A percentile compares a stretch with the other conserved stretches of the same genome.
Conservation (phyloP, 1,140 invertebrate genomes). For the Drosophila rufa region DNA sequence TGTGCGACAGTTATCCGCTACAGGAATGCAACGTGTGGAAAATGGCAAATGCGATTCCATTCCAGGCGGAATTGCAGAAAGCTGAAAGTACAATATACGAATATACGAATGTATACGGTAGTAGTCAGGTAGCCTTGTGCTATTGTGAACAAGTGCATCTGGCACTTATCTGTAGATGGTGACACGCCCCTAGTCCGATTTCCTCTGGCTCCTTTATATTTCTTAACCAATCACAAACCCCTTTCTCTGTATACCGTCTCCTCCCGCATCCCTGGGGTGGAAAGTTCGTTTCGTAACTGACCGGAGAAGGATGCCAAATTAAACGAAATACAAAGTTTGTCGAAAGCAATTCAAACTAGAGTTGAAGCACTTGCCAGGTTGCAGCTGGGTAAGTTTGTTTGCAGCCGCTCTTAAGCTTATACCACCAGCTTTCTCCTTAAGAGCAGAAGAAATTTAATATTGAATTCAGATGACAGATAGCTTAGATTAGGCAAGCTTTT, state of each 20-base stretch:
- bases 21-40: conserved; percentile 45
- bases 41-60: conserved; percentile 46
- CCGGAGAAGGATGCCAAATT: conserved; percentile 27
- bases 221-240: conserved; percentile 14
- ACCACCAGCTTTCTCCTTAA: neutral
- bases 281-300: conserved; percentile 41
- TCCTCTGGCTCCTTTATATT: neutral
- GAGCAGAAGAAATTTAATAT: neutral
- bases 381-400: conserved; percentile 18
- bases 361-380: neutral
- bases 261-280: conserved; percentile 6
- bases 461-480: neutral
- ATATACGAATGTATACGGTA: neutral
- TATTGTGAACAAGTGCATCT: conserved; percentile 33
- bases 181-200: neutral
- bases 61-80: conserved; percentile 16
- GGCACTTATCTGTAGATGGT: conserved; percentile 30
- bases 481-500: too few species aligned
- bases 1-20: conserved; percentile 26
- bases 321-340: conserved; percentile 28
- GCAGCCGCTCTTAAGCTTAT: neutral
- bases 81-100: conserved; percentile 15
- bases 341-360: conserved; percentile 36
- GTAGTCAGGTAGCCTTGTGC: conserved; percentile 15
- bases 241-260: neutral